Base-by-base conservation (phyloP, 2,888 invertebrate species). In the Bembecia ichneumoniformis region DNA sequence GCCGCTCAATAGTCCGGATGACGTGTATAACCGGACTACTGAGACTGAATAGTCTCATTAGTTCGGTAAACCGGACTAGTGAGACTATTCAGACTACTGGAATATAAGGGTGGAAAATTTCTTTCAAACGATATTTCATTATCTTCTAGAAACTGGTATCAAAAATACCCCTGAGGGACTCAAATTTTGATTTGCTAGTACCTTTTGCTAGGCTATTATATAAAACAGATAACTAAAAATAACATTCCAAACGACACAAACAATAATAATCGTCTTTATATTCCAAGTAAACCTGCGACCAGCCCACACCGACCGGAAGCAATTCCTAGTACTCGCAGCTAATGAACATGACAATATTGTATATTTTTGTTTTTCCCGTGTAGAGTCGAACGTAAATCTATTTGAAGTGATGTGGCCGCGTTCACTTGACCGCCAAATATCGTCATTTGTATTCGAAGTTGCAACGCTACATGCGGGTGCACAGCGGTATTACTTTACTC, bases 341-440 rank as follows among this genome's bases (percentile, higher is more conserved):
- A 74, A 74, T 55, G 64, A 74, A 77, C 80, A 77, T 81, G 78
- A 73, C 68, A 61, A 63, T 66, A 67, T 68, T 13, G 15, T 44
- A 44, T 44, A 16, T 49, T 43, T 55, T 52, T 28, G 62, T 59
- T 65, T 66, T 69, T 62, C 64, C 59, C 56, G 56, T 67, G 63
- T 63, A 67, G 64, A 60, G 58, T 55, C 59, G 60, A 55, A 64
- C 66, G 70, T 75, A 75, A 74, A 75, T 74, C 72, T 63, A 68
- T 70, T 71, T 68, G 60, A 68, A 15, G 64, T 71, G 40, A 40
- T 68, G 68, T 69, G 64, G 61, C 60, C 49, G 52, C 62, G 66
- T 67, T 28, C 28, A 28, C 28, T 59, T 73, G 77, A 78, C 79
- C 76, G 77, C 72, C 78, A 78, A 77, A 79, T 79, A 73, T 73